phyloP scores from a whole-genome alignment of 2,888 invertebrate species.

The Meiosimyza decipiens region DNA sequence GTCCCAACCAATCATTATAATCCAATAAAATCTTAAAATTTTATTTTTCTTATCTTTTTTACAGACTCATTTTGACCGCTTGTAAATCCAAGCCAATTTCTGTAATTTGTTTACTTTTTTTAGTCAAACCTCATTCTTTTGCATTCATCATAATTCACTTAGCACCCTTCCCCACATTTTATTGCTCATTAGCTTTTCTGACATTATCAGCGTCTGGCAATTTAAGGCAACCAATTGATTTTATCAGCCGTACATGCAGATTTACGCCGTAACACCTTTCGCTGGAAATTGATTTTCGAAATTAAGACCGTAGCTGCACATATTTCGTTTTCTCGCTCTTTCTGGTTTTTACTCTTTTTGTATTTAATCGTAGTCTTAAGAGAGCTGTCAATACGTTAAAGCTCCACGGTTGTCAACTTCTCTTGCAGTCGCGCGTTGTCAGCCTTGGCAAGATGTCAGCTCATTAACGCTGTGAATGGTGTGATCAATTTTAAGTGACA shows the following conservation, averaged over 20 bases:
- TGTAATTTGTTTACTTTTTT: too few relatives aligned
- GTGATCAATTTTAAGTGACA: slow-evolving; percentile 20
- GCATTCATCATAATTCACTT: too few relatives aligned
- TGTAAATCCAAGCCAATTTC: too few relatives aligned
- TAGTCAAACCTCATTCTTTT: too few relatives aligned
- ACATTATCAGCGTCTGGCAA: slow-evolving; percentile 41
- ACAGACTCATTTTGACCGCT: too few relatives aligned
- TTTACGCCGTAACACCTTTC: slow-evolving; percentile 55
- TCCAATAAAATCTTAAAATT: too few relatives aligned
- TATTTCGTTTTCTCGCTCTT: background rate
- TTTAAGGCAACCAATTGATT: slow-evolving; percentile 53
- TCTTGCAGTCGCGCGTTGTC: slow-evolving; percentile 5
- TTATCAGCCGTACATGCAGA: slow-evolving; percentile 52
- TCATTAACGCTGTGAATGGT: slow-evolving; percentile 25
- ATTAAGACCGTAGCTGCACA: background rate
- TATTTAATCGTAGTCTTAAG: slow-evolving; percentile 3
- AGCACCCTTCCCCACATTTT: background rate
- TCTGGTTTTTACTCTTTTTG: background rate
- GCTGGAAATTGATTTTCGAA: background rate
- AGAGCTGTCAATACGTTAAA: slow-evolving; percentile 14
- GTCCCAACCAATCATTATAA: too few relatives aligned
- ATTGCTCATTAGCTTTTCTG: slow-evolving; percentile 6
- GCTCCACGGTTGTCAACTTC: slow-evolving; percentile 22
- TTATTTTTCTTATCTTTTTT: too few relatives aligned
- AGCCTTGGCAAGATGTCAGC: slow-evolving; percentile 21